phyloP scores from a whole-genome alignment of 1,140 invertebrate genomes.

The Procambarus clarkii region DNA sequence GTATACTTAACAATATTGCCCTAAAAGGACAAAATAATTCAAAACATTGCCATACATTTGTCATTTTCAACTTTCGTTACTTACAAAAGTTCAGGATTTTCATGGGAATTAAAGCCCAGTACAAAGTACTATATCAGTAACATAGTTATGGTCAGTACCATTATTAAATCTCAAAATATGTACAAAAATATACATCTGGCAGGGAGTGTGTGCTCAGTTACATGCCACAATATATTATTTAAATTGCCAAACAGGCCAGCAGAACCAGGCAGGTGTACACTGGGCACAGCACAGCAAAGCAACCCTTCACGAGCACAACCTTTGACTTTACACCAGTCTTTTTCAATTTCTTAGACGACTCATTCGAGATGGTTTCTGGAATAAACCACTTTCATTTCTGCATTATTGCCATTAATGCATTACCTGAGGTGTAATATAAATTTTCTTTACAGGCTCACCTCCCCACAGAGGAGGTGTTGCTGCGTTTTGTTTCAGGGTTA shows the following conservation, averaged over 20 bases:
- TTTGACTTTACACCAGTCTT: constrained; percentile 20
- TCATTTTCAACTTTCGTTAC: constrained; percentile 48
- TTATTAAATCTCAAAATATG: constrained; percentile 67
- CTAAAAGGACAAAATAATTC: constrained; percentile 47
- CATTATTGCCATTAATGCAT: constrained; percentile 35
- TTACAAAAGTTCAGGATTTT: constrained; percentile 58
- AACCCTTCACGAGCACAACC: constrained; percentile 17
- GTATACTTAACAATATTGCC: constrained; percentile 61
- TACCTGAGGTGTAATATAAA: constrained; percentile 23
- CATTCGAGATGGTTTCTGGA: not conserved
- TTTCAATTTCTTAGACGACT: constrained; percentile 1
- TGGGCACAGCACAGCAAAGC: constrained; percentile 34
- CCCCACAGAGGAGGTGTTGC: not conserved
- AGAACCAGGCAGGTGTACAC: constrained; percentile 28
- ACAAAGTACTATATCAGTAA: constrained; percentile 62
- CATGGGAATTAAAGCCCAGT: constrained; percentile 64
- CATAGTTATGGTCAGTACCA: constrained; percentile 64
- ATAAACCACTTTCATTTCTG: constrained; percentile 8
- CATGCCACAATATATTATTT: constrained; percentile 43
- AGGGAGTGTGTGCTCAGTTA: constrained; percentile 66
- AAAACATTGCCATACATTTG: constrained; percentile 57
- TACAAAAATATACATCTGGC: constrained; percentile 70
- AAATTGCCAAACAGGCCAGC: constrained; percentile 35
- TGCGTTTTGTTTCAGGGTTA: not conserved
- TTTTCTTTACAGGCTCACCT: constrained; percentile 1